Percentiles rank a stretch among this genome's conserved stretches.
Conservation (phyloP, 2,113 vertebrate genomes). For the Vanacampus margaritifer region DNA sequence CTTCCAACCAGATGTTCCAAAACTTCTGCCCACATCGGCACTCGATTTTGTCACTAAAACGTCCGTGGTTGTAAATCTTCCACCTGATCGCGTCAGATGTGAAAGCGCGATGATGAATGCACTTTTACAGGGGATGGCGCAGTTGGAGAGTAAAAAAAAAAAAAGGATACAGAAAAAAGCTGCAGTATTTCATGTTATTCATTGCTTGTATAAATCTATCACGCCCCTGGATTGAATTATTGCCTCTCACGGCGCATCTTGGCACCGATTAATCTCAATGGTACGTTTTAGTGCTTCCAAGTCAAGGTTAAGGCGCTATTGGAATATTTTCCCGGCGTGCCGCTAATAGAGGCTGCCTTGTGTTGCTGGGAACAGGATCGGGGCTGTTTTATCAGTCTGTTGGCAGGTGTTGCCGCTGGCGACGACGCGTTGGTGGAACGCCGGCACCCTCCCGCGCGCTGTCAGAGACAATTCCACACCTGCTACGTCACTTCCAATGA, state of each 20-base stretch:
- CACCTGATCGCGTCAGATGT: not conserved
- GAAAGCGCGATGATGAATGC: not conserved
- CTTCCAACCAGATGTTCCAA: not conserved
- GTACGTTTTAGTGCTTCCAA: slow-evolving; percentile 32
- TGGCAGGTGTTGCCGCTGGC: slow-evolving; percentile 61
- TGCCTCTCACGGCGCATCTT: slow-evolving; percentile 48
- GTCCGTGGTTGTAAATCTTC: not conserved
- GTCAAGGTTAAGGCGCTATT: slow-evolving; percentile 59
- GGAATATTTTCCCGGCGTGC: slow-evolving; percentile 48
- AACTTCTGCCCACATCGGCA: not conserved
- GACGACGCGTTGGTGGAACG: slow-evolving; percentile 22
- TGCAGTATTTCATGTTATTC: slow-evolving; percentile 22
- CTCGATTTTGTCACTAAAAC: not conserved
- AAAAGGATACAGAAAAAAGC: not conserved
- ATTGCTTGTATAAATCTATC: slow-evolving; percentile 47
- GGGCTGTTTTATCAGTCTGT: slow-evolving; percentile 56
- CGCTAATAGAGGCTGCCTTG: slow-evolving; percentile 52
- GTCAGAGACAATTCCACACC: slow-evolving; percentile 29
- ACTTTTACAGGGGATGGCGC: not conserved
- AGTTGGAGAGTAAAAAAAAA: not conserved
- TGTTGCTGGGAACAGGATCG: slow-evolving; percentile 55
- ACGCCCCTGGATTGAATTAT: slow-evolving; percentile 60
- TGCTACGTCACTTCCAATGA: slow-evolving; percentile 19
- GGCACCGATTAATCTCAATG: slow-evolving; percentile 59
- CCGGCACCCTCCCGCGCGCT: slow-evolving; percentile 38